Evolutionary conservation across 2,888 invertebrate species (phyloP), one percentile per base, ranked within the genome.

Genomic region (Alviniconcha strummeri): DNA sequence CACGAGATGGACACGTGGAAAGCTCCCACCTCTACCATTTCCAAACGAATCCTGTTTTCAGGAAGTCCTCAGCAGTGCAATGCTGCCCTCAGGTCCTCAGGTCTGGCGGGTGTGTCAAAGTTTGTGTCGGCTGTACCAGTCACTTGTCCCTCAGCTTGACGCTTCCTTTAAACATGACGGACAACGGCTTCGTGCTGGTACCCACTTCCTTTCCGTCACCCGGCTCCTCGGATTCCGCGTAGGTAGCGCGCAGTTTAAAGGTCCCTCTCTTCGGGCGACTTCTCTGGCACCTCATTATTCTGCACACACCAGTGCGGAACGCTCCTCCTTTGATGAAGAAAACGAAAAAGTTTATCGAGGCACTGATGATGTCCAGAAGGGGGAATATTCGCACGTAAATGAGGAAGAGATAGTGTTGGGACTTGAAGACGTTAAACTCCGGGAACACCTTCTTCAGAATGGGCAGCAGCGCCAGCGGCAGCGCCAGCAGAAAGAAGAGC

Each of bases 261-360:
- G 56, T 52, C 5, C 57, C 77, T 4, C 19, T 19, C 19, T 57
- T 56, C 9, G 8, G 60, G 60, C 60, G 9, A 11, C 60, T 13
- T 60, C 52, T 78, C n/a, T 15, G 52, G 52, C 81, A 74, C 17
- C 72, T 55, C 72, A 72, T 9, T 4, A 81, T 54, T 52, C 75
- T 75, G 64, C 19, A 54, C 60, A 81, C 81, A 1, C 75, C 81
- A 52, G 72, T 52, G 11, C 81, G 75, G 75, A 81, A 81, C 1
- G 81, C 81, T 13, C 75, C 81, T 0, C 81, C 81, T n/a, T 75
- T 81, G 75, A 74, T 75, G 75, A 81, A 81, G 81, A 81, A 81
- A n/a, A 81, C 81, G 67, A 81, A 81, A 57, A 81, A 81, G 81
- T 81, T 81, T 52, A 81, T 64, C 54, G 81, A 75, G n/a, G 81